A percentile compares a stretch with the other conserved stretches of the same genome.
Conservation (phyloP, 2,113 vertebrate genomes). For the Probosciger aterrimus region DNA sequence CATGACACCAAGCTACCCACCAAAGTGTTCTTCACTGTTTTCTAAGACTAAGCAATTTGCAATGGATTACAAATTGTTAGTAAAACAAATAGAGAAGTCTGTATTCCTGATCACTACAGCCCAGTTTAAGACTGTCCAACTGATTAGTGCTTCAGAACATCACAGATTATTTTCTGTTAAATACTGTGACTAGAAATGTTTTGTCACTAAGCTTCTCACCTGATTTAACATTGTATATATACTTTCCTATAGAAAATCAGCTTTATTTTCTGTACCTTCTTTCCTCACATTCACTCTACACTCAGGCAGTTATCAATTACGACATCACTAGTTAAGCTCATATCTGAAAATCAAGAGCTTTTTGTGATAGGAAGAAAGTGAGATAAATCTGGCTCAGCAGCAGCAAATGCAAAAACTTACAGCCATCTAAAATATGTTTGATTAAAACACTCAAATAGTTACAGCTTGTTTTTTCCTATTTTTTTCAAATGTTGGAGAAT, state of each 20-base stretch:
- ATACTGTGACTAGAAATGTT: neutral
- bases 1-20: accelerated
- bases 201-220: neutral
- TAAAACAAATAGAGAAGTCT: neutral
- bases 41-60: neutral
- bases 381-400: neutral
- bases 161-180: neutral
- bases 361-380: neutral
- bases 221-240: neutral
- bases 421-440: neutral
- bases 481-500: neutral
- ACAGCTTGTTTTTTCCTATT: neutral
- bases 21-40: neutral
- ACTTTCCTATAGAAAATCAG: neutral
- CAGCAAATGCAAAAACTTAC: neutral
- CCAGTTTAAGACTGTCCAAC: neutral
- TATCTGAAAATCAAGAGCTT: neutral
- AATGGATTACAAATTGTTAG: neutral
- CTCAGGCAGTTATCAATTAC: neutral
- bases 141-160: neutral
- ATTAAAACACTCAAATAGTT: neutral
- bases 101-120: neutral
- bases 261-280: neutral
- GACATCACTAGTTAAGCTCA: neutral
- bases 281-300: neutral